Percentiles rank a stretch among this genome's conserved stretches.
Evolutionary conservation across 2,888 invertebrate genomes (phyloP).

Genomic region (Lysandra bellargus): DNA sequence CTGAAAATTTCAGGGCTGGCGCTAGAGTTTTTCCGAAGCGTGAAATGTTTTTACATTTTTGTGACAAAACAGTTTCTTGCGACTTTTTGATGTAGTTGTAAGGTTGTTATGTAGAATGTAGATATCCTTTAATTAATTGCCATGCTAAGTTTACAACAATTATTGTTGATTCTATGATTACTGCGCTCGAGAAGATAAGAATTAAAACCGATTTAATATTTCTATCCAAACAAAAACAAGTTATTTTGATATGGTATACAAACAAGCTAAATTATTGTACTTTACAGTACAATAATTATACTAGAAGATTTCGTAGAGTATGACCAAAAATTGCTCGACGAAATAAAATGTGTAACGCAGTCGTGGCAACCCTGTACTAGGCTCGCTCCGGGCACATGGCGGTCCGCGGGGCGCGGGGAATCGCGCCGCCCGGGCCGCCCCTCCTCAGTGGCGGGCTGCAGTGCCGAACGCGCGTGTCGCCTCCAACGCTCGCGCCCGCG

Average conservation of each 20-base stretch:
- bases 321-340: background rate
- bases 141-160: background rate
- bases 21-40: constrained; percentile 58
- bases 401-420: constrained; percentile 58
- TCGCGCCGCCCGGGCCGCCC: constrained; percentile 73
- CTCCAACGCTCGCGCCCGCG: constrained; percentile 76
- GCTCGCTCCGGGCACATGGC: constrained; percentile 66
- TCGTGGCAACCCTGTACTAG: constrained; percentile 72
- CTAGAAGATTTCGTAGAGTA: background rate
- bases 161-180: background rate
- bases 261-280: background rate
- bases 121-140: background rate
- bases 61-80: background rate
- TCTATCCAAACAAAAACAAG: background rate
- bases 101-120: background rate
- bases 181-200: background rate
- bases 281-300: background rate
- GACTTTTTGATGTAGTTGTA: background rate
- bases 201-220: background rate
- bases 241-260: background rate
- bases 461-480: constrained; percentile 79
- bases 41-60: constrained; percentile 1
- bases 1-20: constrained; percentile 77
- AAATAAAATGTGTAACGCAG: constrained; percentile 51
- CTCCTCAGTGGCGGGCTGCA: constrained; percentile 79